phyloP scores from a whole-genome alignment of 30 jellyfish, hydroid and myxozoan species.

The Kudoa iwatai region DNA sequence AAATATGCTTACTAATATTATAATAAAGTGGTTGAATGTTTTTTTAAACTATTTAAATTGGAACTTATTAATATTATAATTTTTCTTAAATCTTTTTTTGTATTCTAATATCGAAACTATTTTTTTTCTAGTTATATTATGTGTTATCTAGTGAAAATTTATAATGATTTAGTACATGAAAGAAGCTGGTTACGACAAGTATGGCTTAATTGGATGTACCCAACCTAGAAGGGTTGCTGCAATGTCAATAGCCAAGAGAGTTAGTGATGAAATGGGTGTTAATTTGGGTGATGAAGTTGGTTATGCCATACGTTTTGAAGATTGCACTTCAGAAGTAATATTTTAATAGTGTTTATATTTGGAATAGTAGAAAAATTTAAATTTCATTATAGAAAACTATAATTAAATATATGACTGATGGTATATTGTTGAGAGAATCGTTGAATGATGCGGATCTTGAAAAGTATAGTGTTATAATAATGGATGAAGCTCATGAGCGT shows the following conservation, averaged over 20 bases:
- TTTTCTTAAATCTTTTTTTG: neutral
- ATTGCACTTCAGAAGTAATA: constrained; percentile 44
- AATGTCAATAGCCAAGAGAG: constrained; percentile 90
- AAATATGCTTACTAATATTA: too few species aligned
- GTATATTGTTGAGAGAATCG: constrained; percentile 54
- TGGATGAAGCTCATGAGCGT: constrained; percentile 94
- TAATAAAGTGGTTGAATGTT: too few species aligned
- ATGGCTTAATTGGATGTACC: constrained; percentile 79
- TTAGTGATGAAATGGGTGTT: constrained; percentile 72
- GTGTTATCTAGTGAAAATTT: too few species aligned
- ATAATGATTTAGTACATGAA: constrained; percentile 45
- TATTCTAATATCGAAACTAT: neutral
- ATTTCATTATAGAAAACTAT: constrained; percentile 12
- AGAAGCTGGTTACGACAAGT: constrained; percentile 45
- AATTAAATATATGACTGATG: constrained; percentile 81
- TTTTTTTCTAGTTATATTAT: too few species aligned
- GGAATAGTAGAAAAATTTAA: neutral
- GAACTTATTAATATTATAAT: neutral
- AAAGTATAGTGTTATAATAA: constrained; percentile 42
- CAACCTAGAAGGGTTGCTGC: constrained; percentile 96
- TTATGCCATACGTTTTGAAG: constrained; percentile 78
- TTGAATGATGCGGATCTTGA: constrained; percentile 44
- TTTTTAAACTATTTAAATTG: neutral
- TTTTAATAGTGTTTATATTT: neutral
- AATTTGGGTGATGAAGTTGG: constrained; percentile 78